phyloP scores from a whole-genome alignment of 2,888 invertebrate species.

The Lasius platythorax region DNA sequence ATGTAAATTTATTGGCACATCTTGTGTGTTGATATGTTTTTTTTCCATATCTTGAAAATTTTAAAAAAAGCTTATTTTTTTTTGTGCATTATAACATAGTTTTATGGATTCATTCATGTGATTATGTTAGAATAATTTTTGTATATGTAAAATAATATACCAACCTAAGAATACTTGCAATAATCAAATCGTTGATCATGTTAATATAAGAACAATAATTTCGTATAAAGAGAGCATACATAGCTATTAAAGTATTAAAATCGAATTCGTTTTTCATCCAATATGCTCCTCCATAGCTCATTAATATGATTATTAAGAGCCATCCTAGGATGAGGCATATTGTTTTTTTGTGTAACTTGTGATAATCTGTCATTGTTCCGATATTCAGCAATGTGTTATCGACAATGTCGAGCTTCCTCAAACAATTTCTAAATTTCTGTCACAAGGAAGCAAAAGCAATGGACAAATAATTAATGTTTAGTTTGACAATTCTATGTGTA shows the following conservation, averaged over 20 bases:
- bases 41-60: background rate
- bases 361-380: background rate
- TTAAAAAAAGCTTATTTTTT: background rate
- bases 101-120: background rate
- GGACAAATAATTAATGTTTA: background rate
- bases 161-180: conserved; percentile 1
- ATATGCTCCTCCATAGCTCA: background rate
- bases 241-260: too few species aligned
- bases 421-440: background rate
- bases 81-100: background rate
- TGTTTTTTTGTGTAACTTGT: background rate
- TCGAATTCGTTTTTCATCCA: background rate
- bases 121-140: background rate
- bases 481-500: background rate
- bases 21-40: background rate
- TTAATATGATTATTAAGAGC: background rate
- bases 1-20: background rate
- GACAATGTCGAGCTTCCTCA: background rate
- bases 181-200: background rate
- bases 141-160: background rate
- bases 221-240: background rate
- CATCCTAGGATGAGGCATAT: background rate
- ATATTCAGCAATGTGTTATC: conserved; percentile 3
- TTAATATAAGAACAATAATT: background rate
- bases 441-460: background rate